phyloP scores from a whole-genome alignment of 1,140 invertebrate genomes.

The Orussus abietinus region DNA sequence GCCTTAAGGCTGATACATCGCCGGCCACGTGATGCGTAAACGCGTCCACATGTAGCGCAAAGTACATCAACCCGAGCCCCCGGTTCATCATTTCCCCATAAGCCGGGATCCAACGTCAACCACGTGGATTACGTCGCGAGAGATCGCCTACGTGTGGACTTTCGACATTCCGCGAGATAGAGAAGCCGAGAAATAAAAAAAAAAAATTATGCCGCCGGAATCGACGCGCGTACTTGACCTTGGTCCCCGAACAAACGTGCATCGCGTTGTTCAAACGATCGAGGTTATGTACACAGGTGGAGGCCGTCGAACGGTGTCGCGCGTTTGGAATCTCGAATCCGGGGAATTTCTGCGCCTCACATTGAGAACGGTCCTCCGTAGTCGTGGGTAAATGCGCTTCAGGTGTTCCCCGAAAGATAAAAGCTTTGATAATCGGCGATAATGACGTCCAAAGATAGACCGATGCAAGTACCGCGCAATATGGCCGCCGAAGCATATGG shows the following conservation, averaged over 20 bases:
- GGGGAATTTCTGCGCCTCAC: no score
- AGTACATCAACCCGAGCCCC: background rate
- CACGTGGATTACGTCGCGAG: background rate
- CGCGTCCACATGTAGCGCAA: constrained; percentile 1
- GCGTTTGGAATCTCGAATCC: no score
- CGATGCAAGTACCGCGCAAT: constrained; percentile 10
- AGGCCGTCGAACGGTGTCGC: no score
- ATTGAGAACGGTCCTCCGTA: no score
- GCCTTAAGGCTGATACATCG: constrained; percentile 6
- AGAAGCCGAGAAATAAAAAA: constrained; percentile 3
- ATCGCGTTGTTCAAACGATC: no score
- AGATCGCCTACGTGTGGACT: background rate
- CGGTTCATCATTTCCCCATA: background rate
- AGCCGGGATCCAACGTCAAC: constrained; percentile 13
- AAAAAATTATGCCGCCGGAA: constrained; percentile 10
- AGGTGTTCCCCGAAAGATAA: constrained; percentile 13
- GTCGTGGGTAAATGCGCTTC: constrained; percentile 8
- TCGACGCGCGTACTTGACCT: no score
- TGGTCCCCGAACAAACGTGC: no score
- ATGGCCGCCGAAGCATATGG: constrained; percentile 13
- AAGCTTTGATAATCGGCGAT: constrained; percentile 25
- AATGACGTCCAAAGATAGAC: constrained; percentile 29
- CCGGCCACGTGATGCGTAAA: no score
- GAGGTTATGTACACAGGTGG: no score
- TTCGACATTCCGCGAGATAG: constrained; percentile 2